phyloP scores from a whole-genome alignment of 2,888 invertebrate species.

The Tortricodes alternella region DNA sequence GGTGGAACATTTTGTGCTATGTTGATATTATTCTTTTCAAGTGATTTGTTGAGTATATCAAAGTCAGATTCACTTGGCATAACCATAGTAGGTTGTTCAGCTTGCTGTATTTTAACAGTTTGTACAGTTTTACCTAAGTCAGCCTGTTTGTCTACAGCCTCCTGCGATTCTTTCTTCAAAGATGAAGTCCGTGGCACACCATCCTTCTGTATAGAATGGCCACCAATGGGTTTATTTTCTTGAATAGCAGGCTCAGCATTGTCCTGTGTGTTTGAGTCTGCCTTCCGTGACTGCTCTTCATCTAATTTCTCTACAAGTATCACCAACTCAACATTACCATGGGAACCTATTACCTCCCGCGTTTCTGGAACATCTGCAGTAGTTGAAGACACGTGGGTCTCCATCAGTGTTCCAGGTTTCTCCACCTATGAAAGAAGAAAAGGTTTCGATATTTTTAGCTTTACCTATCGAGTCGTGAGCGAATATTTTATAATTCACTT shows the following conservation, averaged over 20 bases:
- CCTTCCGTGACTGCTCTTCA: constrained; percentile 45
- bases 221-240: background rate
- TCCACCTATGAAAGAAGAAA: constrained; percentile 62
- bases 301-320: constrained; percentile 63
- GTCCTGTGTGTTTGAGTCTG: constrained; percentile 35
- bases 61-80: constrained; percentile 40
- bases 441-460: constrained; percentile 53
- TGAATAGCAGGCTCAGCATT: constrained; percentile 21
- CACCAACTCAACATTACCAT: constrained; percentile 62
- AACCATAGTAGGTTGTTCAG: constrained; percentile 32
- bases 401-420: constrained; percentile 65
- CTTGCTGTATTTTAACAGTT: constrained; percentile 31
- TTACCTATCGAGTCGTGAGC: constrained; percentile 52
- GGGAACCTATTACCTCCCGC: constrained; percentile 56
- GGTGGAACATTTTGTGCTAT: constrained; percentile 10
- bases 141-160: constrained; percentile 14
- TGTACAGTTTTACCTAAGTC: constrained; percentile 28
- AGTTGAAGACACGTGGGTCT: constrained; percentile 71
- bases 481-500: constrained; percentile 30
- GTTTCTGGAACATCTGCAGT: constrained; percentile 61
- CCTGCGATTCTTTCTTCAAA: constrained; percentile 34
- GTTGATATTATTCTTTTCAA: constrained; percentile 30
- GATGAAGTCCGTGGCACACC: constrained; percentile 31
- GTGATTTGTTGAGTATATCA: constrained; percentile 17
- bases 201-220: constrained; percentile 8